These are phyloP conservation scores for Alcis repandata DNA, from an alignment of 2,888 invertebrate genomes.

Conservation along the genomic window DNA sequence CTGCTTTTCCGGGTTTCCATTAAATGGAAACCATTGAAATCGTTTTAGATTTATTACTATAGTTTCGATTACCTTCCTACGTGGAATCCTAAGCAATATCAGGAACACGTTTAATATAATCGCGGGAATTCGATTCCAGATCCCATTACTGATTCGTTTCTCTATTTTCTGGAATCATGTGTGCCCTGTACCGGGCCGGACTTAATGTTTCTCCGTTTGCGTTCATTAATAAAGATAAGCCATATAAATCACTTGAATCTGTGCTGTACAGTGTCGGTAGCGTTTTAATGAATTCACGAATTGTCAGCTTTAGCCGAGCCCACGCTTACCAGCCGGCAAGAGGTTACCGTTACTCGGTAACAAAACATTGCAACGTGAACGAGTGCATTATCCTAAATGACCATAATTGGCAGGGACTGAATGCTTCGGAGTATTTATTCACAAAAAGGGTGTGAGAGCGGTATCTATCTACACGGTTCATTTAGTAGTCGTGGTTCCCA, in stretches of 20 bases:
- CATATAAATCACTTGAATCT: slow-evolving; percentile 34
- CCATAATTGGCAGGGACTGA: slow-evolving; percentile 59
- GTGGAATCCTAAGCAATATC: slow-evolving; percentile 57
- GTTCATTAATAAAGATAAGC: slow-evolving; percentile 41
- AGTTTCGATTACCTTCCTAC: slow-evolving; percentile 60
- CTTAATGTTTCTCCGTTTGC: slow-evolving; percentile 27
- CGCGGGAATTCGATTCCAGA: slow-evolving; percentile 51
- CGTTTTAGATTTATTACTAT: slow-evolving; percentile 65
- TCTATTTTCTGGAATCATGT: slow-evolving; percentile 45
- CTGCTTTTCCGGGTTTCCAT: slow-evolving; percentile 60
- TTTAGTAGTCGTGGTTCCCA: neutral
- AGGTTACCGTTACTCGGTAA: slow-evolving; percentile 58
- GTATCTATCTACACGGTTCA: slow-evolving; percentile 19
- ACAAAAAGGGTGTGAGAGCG: slow-evolving; percentile 46
- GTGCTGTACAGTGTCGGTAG: slow-evolving; percentile 39
- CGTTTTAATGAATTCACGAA: slow-evolving; percentile 56
- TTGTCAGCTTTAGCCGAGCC: slow-evolving; percentile 48
- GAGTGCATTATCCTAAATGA: slow-evolving; percentile 70
- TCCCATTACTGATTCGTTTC: slow-evolving; percentile 47
- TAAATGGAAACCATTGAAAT: slow-evolving; percentile 60
- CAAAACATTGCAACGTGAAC: slow-evolving; percentile 65
- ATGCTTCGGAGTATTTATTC: slow-evolving; percentile 55
- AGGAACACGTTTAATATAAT: slow-evolving; percentile 58
- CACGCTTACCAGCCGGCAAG: slow-evolving; percentile 53
- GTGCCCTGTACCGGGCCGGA: slow-evolving; percentile 21